These are phyloP conservation scores for Pandion haliaetus DNA, from an alignment of 2,113 vertebrate genomes.

Conservation along the genomic window DNA sequence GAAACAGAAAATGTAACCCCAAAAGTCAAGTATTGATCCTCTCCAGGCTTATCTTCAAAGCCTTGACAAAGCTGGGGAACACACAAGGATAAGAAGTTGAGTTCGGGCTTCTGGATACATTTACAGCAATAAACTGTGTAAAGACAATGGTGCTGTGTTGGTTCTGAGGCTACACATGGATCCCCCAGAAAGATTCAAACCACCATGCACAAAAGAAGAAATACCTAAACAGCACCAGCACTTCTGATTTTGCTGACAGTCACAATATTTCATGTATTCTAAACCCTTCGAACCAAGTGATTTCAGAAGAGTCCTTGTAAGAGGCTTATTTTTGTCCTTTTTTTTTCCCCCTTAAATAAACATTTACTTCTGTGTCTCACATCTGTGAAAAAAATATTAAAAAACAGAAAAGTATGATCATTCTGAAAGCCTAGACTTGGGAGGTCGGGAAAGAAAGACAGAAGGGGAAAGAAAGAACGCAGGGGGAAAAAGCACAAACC, in stretches of 20 bases:
- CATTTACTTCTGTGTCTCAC: background rate
- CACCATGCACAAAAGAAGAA: background rate
- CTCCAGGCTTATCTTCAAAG: background rate
- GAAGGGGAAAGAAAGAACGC: background rate
- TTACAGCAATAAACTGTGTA: background rate
- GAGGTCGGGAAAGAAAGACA: background rate
- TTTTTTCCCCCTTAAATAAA: background rate
- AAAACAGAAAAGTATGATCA: background rate
- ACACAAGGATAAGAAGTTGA: background rate
- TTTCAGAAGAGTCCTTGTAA: background rate
- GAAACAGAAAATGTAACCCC: background rate
- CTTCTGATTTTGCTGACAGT: background rate
- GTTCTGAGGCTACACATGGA: background rate
- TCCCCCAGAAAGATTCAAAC: background rate
- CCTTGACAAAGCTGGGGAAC: background rate
- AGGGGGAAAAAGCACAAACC: rapidly evolving
- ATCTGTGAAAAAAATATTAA: background rate
- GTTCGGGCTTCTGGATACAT: background rate
- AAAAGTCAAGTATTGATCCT: background rate
- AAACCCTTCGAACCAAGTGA: background rate
- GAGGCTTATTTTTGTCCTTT: background rate
- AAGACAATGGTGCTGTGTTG: background rate
- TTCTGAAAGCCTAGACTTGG: background rate
- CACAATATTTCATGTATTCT: background rate
- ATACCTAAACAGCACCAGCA: background rate